A percentile compares a stretch with the other conserved stretches of the same genome.
phyloP scores from a whole-genome alignment of 1,140 invertebrate genomes.

The Brachionus manjavacas region DNA sequence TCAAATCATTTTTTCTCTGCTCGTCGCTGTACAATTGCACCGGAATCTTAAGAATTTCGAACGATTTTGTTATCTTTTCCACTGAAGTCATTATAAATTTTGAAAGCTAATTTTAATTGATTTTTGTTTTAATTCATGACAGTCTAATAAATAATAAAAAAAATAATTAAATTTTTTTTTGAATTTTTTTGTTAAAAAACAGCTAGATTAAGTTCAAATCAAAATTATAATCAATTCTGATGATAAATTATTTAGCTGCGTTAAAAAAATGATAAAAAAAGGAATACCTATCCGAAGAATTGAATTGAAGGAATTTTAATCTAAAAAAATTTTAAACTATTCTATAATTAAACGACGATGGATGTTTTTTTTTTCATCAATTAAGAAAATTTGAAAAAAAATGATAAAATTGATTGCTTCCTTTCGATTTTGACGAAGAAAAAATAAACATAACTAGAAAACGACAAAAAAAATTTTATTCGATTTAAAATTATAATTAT shows the following conservation, averaged over 20 bases:
- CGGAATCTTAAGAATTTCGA: conserved; percentile 9
- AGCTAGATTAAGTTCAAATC: neutral
- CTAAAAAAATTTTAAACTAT: neutral
- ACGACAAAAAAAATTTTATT: neutral
- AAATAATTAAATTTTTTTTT: neutral
- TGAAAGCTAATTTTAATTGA: neutral
- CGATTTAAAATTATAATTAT: neutral
- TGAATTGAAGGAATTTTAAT: no score
- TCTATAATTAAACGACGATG: neutral
- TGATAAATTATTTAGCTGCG: no score
- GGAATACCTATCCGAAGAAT: no score
- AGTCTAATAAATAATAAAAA: neutral
- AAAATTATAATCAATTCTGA: no score
- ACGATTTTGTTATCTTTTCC: neutral
- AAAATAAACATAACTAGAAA: neutral
- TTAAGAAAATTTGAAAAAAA: neutral
- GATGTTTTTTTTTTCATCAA: neutral
- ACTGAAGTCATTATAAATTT: neutral
- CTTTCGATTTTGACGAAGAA: neutral
- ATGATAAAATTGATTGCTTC: neutral
- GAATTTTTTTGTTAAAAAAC: neutral
- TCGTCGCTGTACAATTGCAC: neutral
- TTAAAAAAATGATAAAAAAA: no score
- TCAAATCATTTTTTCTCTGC: conserved; percentile 58
- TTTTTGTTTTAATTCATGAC: neutral